Evolutionary conservation across 2,888 invertebrate species (phyloP), one percentile per base, ranked within the genome.

Genomic region (Nasonia oneida): DNA sequence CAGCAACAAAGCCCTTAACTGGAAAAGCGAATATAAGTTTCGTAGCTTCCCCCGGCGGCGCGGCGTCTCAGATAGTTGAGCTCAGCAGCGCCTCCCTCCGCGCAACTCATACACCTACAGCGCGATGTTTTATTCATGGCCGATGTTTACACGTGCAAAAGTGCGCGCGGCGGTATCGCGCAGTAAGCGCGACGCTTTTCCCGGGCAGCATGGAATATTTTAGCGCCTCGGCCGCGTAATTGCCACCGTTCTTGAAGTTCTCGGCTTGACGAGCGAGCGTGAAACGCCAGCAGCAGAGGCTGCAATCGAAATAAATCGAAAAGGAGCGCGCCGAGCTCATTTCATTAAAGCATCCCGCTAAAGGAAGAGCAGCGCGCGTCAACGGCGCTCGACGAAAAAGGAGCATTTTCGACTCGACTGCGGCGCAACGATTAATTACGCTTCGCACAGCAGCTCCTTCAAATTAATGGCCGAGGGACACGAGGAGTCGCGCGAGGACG

Each of bases 71-170:
- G 14, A 50, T 83, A 83, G 61, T 83, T 78, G 78, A 73, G 42
- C 78, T 78, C 61, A 18, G 18, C 14, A 1, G 18, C 50, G 3
- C 23, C 18, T n/a, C 2, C 8, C n/a, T 15, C 33, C 37, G n/a
- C 42, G 37, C 15, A 18, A 18, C 61, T n/a, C 61, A 57, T 61
- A 64, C 18, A 85, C 29, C 29, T 29, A 29, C 53, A 83, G 81
- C 81, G 75, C 83, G 83, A 91, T 92, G 91, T 92, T 91, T 92
- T 92, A 92, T 92, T 92, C 92, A 92, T 91, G 88, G 70, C 74
- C 87, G 86, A 87, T 87, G 88, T 88, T 90, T 90, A 88, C 88
- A 88, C 89, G 89, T 88, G 89, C 88, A 88, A 90, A 90, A 89
- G 88, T 88, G 87, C 88, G 86, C 87, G 84, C 47, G 86, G 84